These are phyloP conservation scores for Emesis russula DNA, from an alignment of 2,888 invertebrate genomes.

Conservation along the genomic window DNA sequence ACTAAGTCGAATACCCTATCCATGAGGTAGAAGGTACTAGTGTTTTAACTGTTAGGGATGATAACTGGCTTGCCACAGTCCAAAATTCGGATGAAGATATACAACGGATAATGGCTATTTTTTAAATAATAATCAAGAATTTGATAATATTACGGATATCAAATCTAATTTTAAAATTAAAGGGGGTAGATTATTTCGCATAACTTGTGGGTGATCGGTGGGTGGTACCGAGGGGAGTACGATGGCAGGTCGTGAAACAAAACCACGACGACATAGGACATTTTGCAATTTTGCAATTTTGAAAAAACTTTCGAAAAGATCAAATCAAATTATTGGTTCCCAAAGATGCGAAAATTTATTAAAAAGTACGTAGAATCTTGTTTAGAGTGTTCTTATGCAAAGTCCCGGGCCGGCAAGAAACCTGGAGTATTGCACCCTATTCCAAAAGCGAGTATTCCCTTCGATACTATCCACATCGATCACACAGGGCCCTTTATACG, in stretches of 20 bases:
- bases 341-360: slow-evolving; percentile 61
- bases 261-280: slow-evolving; percentile 75
- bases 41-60: background rate
- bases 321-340: slow-evolving; percentile 64
- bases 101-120: slow-evolving; percentile 55
- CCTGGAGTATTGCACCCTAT: slow-evolving; percentile 68
- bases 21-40: background rate
- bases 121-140: slow-evolving; percentile 55
- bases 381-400: slow-evolving; percentile 61
- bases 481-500: slow-evolving; percentile 56
- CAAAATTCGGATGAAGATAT: slow-evolving; percentile 71
- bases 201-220: slow-evolving; percentile 51
- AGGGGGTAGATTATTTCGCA: slow-evolving; percentile 46
- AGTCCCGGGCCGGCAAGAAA: slow-evolving; percentile 56
- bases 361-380: slow-evolving; percentile 70
- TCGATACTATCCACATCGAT: slow-evolving; percentile 55
- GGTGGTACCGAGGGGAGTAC: slow-evolving; percentile 67
- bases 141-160: slow-evolving; percentile 51
- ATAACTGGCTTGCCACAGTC: slow-evolving; percentile 64
- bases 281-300: too few relatives aligned
- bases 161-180: slow-evolving; percentile 58
- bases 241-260: slow-evolving; percentile 64
- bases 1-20: slow-evolving; percentile 2
- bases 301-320: slow-evolving; percentile 65
- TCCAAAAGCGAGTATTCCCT: slow-evolving; percentile 53